A percentile compares a stretch with the other conserved stretches of the same genome.
phyloP scores from a whole-genome alignment of 2,888 invertebrate species.

The Lithophane socia region DNA sequence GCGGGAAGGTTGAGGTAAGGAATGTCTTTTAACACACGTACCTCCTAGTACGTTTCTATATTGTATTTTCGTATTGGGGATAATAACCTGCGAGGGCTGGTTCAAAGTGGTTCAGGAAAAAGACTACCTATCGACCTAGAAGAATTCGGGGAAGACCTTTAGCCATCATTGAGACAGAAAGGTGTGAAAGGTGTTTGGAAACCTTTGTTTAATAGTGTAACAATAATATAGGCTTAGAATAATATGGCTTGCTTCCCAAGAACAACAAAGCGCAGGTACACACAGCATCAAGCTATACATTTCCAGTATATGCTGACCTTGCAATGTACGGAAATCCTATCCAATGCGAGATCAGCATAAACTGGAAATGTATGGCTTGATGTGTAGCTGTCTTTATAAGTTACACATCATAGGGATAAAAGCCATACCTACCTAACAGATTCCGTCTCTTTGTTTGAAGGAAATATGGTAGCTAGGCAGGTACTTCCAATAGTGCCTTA shows the following conservation, averaged over 20 bases:
- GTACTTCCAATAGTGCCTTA: neutral
- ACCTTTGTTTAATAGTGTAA: neutral
- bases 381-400: neutral
- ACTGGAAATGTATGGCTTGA: no score
- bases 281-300: no score
- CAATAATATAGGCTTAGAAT: neutral
- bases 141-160: neutral
- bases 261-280: neutral
- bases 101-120: neutral
- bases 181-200: neutral
- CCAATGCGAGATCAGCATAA: no score
- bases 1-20: slow-evolving; percentile 85
- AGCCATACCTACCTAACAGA: neutral
- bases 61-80: neutral
- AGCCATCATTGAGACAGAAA: neutral
- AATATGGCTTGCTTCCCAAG: neutral
- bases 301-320: no score
- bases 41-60: no score
- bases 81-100: neutral
- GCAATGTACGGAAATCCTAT: no score
- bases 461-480: neutral
- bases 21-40: neutral
- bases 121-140: neutral
- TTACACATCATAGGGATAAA: neutral
- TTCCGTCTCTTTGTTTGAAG: neutral